Evolutionary conservation across 2,888 invertebrate species (phyloP), one percentile per base, ranked within the genome.

Genomic region (Yponomeuta plumbellus): DNA sequence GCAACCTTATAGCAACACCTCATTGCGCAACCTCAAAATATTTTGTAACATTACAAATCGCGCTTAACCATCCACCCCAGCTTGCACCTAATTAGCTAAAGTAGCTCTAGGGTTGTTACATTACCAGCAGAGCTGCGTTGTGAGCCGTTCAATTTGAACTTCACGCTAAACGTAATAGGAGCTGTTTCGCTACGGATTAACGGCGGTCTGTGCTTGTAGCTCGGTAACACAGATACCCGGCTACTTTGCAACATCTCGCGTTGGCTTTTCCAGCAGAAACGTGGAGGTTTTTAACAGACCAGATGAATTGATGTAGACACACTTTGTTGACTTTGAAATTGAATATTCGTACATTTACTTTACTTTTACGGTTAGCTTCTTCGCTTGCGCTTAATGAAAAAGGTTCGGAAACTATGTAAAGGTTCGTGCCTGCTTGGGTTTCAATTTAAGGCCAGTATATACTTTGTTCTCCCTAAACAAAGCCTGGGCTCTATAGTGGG

Each of bases 81-180:
- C 63, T 66, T 59, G 63, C 66, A 68, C 67, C 67, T 68, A 68
- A 68, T 68, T 68, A 68, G 66, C 64, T 66, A 56, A 64, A 68
- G 67, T 68, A 68, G 57, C 44, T 66, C 56, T 23, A 23, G 26
- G 52, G 34, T 44, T 23, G 66, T 66, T 66, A 44, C 66, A 59
- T 66, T 66, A 66, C 39, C 56, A 44, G 39, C 20, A 64, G 23
- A 52, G 22, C 59, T 59, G 59, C 59, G 22, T 13, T 22, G 4
- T 59, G 22, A 21, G 23, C 21, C 59, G 22, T 59, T 59, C 22
- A 11, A 21, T 59, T 21, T 59, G n/a, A 21, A 59, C 59, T 23
- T 21, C 22, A 22, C 59, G 11, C 23, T 6, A 59, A 21, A 21
- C 23, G 21, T 59, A 17, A 22, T 21, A 59, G 22, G 1, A 59